Base-by-base conservation (phyloP, 2,888 invertebrate species). In the Podabrus alpinus region DNA sequence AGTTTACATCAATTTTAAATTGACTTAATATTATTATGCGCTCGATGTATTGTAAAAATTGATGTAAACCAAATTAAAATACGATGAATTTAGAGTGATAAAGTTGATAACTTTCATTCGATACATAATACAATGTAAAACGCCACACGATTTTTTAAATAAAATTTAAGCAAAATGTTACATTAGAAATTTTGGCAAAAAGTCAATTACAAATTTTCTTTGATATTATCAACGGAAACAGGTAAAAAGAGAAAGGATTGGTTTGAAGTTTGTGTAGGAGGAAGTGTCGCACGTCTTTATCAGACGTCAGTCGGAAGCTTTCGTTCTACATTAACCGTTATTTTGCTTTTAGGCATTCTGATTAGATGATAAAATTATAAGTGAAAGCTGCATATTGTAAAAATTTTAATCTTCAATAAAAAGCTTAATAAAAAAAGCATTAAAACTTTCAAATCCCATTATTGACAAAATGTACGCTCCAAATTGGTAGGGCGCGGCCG, bases 181-280 rank as follows among this genome's bases (percentile, higher is more conserved):
- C 72, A 67, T 72, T 72, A 67, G 67, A 72, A 72, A 72, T 68
- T 72, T 72, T 68, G 9, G 61, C 16, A 9, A 62, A 74, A 71
- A 68, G 68, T 71, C 71, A 75, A 72, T 68, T 75, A 68, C 66
- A 75, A 75, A 75, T 75, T 75, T 75, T 66, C 64, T 25, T 62
- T 68, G 75, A 75, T 75, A 61, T 71, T 76, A 73, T 76, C 76
- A 64, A 19, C 69, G 71, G 76, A 76, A 73, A 68, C 76, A 73
- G 76, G 76, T 76, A 73, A 76, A 69, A 70, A 72, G 64, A 45
- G 69, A 24, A 25, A 67, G 64, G 60, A 75, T 72, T 69, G 74
- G 72, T 71, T 59, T 72, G 72, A 75, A 71, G 72, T 66, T 61
- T n/a, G n/a, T 45, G 29, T 59, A 64, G 45, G 45, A 72, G 76